Conservation (phyloP, 2,888 invertebrate species). For the Sceliomorpha sp. region DNA sequence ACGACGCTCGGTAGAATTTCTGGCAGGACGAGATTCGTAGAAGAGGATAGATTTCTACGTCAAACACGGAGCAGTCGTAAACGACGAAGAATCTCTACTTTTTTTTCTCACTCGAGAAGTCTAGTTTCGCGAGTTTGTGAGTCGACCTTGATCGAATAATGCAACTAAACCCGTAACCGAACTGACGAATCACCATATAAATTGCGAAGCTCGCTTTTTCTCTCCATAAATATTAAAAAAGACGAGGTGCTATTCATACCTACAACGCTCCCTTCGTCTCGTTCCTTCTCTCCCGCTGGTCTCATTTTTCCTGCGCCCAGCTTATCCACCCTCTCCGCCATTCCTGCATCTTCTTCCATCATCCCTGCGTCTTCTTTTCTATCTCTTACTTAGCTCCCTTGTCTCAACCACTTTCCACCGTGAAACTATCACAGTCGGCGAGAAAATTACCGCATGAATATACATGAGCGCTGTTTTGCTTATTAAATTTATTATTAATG, state of each 20-base stretch:
- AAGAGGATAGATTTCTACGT: too few species aligned
- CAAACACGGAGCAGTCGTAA: too few species aligned
- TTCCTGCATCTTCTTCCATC: constrained; percentile 15
- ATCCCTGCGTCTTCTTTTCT: constrained; percentile 29
- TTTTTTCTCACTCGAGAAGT: constrained; percentile 5
- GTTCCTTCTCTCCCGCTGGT: constrained; percentile 38
- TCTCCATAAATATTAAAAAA: constrained; percentile 57
- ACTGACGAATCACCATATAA: constrained; percentile 59
- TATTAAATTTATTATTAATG: constrained; percentile 74
- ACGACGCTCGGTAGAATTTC: too few species aligned
- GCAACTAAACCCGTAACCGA: constrained; percentile 50
- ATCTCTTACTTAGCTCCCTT: constrained; percentile 35
- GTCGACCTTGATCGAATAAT: constrained; percentile 46
- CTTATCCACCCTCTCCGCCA: constrained; percentile 31
- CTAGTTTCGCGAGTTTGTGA: constrained; percentile 3
- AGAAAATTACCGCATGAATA: constrained; percentile 69
- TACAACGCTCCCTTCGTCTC: constrained; percentile 42
- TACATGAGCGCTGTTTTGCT: constrained; percentile 66
- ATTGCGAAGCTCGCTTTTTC: constrained; percentile 52
- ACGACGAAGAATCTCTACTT: constrained; percentile 15
- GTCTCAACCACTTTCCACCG: constrained; percentile 45
- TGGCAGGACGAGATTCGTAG: too few species aligned
- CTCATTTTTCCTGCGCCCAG: constrained; percentile 49
- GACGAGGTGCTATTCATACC: constrained; percentile 57
- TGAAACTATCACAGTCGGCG: constrained; percentile 58